Conservation (phyloP, 2,113 vertebrate species). For the Rhabdomys dilectus region DNA sequence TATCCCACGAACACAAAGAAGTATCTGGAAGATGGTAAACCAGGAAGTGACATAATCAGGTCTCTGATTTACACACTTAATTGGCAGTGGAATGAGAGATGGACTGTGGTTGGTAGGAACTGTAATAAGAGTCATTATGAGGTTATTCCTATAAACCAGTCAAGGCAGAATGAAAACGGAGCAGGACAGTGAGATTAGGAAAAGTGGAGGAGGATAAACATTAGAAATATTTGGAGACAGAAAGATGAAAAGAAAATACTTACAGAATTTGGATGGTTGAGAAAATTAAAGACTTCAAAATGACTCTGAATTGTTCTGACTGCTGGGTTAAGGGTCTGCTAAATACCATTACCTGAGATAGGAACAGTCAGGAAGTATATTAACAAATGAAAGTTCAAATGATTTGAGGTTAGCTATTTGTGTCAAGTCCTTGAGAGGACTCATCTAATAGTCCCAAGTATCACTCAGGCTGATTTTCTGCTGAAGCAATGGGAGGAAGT, state of each 20-base stretch:
- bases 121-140: not conserved
- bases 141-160: not conserved
- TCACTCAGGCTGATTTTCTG: not conserved
- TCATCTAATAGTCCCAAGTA: not conserved
- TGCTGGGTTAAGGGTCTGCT: not conserved
- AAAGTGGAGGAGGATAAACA: accelerated
- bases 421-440: not conserved
- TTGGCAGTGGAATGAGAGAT: not conserved
- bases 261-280: not conserved
- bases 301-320: not conserved
- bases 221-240: not conserved
- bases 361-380: not conserved
- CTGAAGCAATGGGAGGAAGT: not conserved
- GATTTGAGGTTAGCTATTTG: constrained; percentile 5
- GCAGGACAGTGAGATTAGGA: not conserved
- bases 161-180: not conserved
- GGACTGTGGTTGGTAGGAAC: not conserved
- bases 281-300: not conserved
- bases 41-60: not conserved
- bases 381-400: constrained; percentile 46
- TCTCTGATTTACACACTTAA: not conserved
- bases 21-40: not conserved
- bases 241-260: not conserved
- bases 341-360: constrained; percentile 10
- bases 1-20: not conserved